phyloP scores from a whole-genome alignment of 2,888 invertebrate genomes.

The Podotricha telesiphe region DNA sequence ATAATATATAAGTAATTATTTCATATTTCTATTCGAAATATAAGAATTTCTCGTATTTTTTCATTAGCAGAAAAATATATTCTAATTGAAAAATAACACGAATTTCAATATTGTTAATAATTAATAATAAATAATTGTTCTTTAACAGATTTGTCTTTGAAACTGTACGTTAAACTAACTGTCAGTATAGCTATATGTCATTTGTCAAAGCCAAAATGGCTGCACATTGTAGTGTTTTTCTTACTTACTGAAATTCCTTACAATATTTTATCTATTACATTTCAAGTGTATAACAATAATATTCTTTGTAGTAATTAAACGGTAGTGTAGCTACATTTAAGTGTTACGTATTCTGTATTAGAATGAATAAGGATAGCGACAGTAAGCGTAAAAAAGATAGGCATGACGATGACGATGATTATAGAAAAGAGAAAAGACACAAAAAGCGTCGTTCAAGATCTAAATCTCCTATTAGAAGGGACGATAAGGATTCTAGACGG shows the following conservation, averaged over 20 bases:
- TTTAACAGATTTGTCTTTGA: not conserved
- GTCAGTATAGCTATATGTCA: constrained; percentile 2
- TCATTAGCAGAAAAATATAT: too few species aligned
- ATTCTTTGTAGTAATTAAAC: not conserved
- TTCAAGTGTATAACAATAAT: not conserved
- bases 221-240: constrained; percentile 8
- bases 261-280: constrained; percentile 5
- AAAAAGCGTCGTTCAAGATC: constrained; percentile 65
- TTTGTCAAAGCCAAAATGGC: constrained; percentile 29
- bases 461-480: constrained; percentile 53
- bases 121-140: not conserved
- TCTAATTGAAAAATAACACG: too few species aligned
- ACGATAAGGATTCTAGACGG: constrained; percentile 53
- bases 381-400: constrained; percentile 66
- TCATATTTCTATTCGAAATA: too few species aligned
- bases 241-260: constrained; percentile 1
- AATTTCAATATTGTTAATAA: too few species aligned
- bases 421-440: constrained; percentile 58
- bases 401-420: constrained; percentile 60
- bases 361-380: constrained; percentile 63
- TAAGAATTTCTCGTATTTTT: too few species aligned
- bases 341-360: constrained; percentile 16
- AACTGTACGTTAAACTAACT: not conserved
- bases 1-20: too few species aligned
- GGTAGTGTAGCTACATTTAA: not conserved